Percentiles rank a stretch among this genome's conserved stretches.
Conservation (phyloP, 1,140 invertebrate genomes). For the Diabrotica virgifera region DNA sequence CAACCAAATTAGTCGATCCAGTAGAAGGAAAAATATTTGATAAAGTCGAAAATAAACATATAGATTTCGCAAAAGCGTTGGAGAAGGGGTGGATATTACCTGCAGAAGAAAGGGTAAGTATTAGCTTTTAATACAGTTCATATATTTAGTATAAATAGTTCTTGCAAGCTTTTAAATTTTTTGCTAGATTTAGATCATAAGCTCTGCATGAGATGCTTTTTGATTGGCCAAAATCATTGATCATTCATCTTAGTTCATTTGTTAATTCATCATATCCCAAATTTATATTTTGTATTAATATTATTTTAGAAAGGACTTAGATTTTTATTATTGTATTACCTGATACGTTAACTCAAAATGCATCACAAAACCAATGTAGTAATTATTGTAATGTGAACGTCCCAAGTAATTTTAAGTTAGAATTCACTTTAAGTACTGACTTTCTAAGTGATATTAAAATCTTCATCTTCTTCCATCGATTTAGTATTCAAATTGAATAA, state of each 20-base stretch:
- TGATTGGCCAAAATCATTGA: background rate
- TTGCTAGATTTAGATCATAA: background rate
- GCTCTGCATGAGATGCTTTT: constrained; percentile 1
- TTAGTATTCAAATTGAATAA: no score
- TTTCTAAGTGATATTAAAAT: no score
- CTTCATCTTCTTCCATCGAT: no score
- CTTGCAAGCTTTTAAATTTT: constrained; percentile 9
- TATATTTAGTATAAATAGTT: background rate
- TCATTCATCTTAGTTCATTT: background rate
- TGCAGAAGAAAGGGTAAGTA: constrained; percentile 89
- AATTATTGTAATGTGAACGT: no score
- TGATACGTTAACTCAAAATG: no score
- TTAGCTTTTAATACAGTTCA: constrained; percentile 6
- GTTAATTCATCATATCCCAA: background rate
- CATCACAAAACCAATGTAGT: no score
- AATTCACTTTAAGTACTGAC: no score
- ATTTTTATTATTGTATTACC: no score
- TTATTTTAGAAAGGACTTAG: no score
- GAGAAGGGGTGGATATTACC: constrained; percentile 83
- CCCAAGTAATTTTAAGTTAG: no score
- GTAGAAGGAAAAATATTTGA: constrained; percentile 66
- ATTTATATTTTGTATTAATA: no score
- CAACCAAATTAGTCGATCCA: constrained; percentile 71
- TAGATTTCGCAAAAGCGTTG: constrained; percentile 83
- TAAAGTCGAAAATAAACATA: constrained; percentile 59